Evolutionary conservation across 1,140 invertebrate genomes (phyloP).

Genomic region (Hyposmocoma kahamanoa): DNA sequence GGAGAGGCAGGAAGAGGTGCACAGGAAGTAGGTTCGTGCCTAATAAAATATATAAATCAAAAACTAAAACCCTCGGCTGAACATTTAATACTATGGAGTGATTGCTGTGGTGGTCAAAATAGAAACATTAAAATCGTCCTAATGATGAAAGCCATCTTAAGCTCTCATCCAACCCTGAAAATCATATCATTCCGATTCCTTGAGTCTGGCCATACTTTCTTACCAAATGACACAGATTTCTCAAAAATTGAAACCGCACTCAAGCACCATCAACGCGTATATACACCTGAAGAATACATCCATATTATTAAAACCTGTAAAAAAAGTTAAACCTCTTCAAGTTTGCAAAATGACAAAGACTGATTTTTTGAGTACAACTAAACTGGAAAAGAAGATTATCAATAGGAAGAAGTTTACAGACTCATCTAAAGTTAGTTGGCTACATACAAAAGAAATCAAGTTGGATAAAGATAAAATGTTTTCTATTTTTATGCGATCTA

Average conservation of each 20-base stretch:
- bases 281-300: conserved; percentile 32
- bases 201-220: conserved; percentile 41
- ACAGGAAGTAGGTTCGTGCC: conserved; percentile 43
- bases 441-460: conserved; percentile 4
- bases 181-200: conserved; percentile 36
- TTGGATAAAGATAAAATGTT: not conserved
- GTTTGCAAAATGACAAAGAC: conserved; percentile 9
- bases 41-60: conserved; percentile 32
- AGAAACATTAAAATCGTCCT: conserved; percentile 45
- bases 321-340: conserved; percentile 24
- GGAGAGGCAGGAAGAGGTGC: conserved; percentile 32
- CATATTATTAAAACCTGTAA: conserved; percentile 29
- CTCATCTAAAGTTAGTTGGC: not conserved
- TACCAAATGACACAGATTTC: conserved; percentile 51
- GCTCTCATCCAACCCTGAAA: conserved; percentile 22
- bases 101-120: conserved; percentile 51
- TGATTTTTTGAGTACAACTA: conserved; percentile 2
- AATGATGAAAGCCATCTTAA: conserved; percentile 31
- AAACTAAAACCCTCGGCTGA: conserved; percentile 21
- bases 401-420: conserved; percentile 6
- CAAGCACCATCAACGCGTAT: conserved; percentile 30
- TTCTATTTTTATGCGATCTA: conserved; percentile 9
- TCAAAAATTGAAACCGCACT: conserved; percentile 31
- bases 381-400: conserved; percentile 8
- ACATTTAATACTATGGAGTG: conserved; percentile 43